Conservation (phyloP, 2,888 invertebrate species). For the Hemicrepidius hirtus region DNA sequence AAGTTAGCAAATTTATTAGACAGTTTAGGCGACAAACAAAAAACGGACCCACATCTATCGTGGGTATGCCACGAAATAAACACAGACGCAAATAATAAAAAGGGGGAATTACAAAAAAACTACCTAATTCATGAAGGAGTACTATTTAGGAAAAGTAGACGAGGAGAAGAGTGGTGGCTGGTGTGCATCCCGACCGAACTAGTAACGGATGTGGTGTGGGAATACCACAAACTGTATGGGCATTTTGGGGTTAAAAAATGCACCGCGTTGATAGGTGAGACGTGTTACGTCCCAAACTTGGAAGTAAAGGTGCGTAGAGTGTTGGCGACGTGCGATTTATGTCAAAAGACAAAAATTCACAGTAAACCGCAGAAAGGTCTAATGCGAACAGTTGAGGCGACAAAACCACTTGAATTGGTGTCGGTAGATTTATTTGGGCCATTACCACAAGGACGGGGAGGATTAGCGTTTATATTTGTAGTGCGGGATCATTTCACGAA, state of each 20-base stretch:
- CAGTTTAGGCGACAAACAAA: too few relatives aligned
- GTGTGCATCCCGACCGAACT: neutral
- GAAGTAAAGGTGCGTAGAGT: neutral
- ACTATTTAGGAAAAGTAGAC: neutral
- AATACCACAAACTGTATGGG: conserved; percentile 2
- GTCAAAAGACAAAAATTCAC: neutral
- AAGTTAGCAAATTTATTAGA: too few relatives aligned
- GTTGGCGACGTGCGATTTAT: too few relatives aligned
- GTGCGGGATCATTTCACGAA: conserved; percentile 42
- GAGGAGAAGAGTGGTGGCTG: neutral
- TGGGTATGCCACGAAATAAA: neutral
- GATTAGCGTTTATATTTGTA: conserved; percentile 31
- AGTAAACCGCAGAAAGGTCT: neutral
- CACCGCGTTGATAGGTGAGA: neutral
- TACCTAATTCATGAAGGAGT: neutral
- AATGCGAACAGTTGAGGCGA: neutral
- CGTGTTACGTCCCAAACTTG: too few relatives aligned
- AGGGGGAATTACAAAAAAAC: neutral
- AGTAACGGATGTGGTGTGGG: neutral
- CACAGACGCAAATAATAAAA: too few relatives aligned
- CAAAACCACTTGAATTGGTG: neutral
- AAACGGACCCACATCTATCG: neutral
- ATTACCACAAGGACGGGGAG: conserved; percentile 12
- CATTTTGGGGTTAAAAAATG: neutral
- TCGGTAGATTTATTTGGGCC: conserved; percentile 8